Base-by-base conservation (phyloP, 2,113 vertebrate species). In the Sigmodon hispidus region DNA sequence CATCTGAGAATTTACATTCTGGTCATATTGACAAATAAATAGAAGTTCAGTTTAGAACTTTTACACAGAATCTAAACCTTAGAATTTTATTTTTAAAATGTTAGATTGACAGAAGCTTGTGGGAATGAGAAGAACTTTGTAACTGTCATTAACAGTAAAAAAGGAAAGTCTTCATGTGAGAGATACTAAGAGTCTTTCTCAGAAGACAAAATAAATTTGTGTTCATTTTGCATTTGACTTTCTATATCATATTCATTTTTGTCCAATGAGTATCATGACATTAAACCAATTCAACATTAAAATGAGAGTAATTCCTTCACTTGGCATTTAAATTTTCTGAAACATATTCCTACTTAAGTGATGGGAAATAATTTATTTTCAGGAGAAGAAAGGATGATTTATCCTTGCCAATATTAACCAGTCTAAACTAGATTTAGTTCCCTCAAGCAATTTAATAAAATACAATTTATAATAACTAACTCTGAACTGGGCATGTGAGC, bases 151-250 rank as follows among this genome's bases (percentile, higher is more conserved):
- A 94, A 94, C 76, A 22, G 31, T n/a, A 29, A 67, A 40, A 43
- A 50, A 48, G 15, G 48, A 61, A 52, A 70, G 13, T 48, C 29
- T 36, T 24, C n/a, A 67, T 55, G 26, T 70, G 6, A 22, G 1
- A 63, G 8, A 52, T 7, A 0, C 59, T 59, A 90, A 59, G 1
- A 8, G 31, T 40, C 13, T 59, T 80, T 83, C 15, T 87, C 6
- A 76, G 19, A 94, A 24, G 34, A 83, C 26, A 90, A 84, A 83
- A 93, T 77, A 24, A 8, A 73, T 52, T 83, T 83, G 22, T 77
- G 7, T 11, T 96, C 57, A 63, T 92, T 77, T 67, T 80, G 67
- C n/a, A 91, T 91, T 67, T 86, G 36, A 72, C 89, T 85, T 95
- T 73, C 67, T 61, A 65, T 26, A 61, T 87, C 15, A 40, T 48